phyloP scores from a whole-genome alignment of 53 echinoderm and acorn worm species.

The Echinometra lucunter region DNA sequence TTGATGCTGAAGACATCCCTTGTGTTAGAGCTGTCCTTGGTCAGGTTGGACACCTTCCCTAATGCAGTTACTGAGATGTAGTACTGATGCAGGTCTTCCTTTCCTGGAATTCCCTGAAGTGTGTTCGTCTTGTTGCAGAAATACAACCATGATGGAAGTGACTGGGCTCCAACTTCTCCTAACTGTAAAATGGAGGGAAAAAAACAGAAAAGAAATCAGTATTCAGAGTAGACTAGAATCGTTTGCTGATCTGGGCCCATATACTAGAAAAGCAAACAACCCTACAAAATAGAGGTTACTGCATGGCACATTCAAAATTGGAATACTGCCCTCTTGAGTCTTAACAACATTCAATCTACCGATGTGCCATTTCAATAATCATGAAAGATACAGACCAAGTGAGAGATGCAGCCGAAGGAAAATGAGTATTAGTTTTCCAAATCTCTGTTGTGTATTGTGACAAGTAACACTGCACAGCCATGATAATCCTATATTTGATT shows the following conservation, averaged over 20 bases:
- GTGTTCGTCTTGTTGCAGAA: slow-evolving; percentile 79
- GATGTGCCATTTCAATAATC: background rate
- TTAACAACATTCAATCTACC: background rate
- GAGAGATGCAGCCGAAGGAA: background rate
- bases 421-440: background rate
- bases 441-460: background rate
- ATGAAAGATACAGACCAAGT: background rate
- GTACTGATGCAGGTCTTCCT: slow-evolving; percentile 92
- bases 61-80: slow-evolving; percentile 91
- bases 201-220: background rate
- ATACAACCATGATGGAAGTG: slow-evolving; percentile 89
- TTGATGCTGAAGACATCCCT: slow-evolving; percentile 92
- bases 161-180: slow-evolving; percentile 83
- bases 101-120: slow-evolving; percentile 92
- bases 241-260: too few relatives aligned
- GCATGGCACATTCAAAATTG: background rate
- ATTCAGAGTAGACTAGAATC: background rate
- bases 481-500: background rate
- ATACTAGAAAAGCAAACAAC: background rate
- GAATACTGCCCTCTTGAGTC: slow-evolving; percentile 46
- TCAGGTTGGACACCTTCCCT: slow-evolving; percentile 84
- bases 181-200: slow-evolving; percentile 76
- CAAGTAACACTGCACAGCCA: background rate
- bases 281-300: background rate
- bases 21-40: slow-evolving; percentile 68